Conservation (phyloP, 2,888 invertebrate genomes). For the Hirtodrosophila duncani region DNA sequence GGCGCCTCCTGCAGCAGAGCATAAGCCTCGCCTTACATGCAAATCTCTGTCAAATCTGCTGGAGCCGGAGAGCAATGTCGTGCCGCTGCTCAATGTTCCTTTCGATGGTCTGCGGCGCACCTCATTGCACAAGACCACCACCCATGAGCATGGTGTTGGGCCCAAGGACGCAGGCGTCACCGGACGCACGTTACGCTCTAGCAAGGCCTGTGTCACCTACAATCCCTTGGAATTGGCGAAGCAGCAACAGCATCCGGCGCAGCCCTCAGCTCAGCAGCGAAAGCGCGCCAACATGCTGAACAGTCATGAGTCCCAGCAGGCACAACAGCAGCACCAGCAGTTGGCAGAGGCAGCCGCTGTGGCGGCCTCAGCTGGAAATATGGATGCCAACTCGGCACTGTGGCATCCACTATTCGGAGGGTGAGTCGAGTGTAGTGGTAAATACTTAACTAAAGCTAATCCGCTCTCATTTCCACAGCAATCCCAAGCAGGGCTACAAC, state of each 20-base stretch:
- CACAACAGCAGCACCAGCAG: constrained; percentile 60
- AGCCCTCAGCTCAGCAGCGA: constrained; percentile 62
- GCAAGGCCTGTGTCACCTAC: constrained; percentile 53
- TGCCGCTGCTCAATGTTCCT: constrained; percentile 55
- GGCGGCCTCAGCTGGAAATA: constrained; percentile 78
- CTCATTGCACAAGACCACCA: constrained; percentile 33
- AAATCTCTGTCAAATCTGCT: constrained; percentile 82
- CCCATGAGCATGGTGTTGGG: constrained; percentile 15
- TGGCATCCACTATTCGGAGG: constrained; percentile 93
- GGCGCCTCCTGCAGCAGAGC: constrained; percentile 57
- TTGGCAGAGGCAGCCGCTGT: constrained; percentile 49
- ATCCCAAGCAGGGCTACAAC: constrained; percentile 78
- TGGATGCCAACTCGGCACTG: constrained; percentile 83
- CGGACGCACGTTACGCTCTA: constrained; percentile 53
- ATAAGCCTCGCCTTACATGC: constrained; percentile 82
- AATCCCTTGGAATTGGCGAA: constrained; percentile 55
- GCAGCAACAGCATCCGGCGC: constrained; percentile 48
- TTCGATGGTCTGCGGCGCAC: constrained; percentile 46
- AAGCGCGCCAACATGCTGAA: constrained; percentile 50
- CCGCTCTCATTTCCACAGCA: constrained; percentile 48
- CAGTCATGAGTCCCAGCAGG: constrained; percentile 49
- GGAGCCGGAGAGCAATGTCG: constrained; percentile 78
- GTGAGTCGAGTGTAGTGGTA: constrained; percentile 80
- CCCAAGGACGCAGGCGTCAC: constrained; percentile 34
- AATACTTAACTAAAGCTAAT: not conserved